Conservation (phyloP, 2,113 vertebrate species). For the Phrynosoma platyrhinos region DNA sequence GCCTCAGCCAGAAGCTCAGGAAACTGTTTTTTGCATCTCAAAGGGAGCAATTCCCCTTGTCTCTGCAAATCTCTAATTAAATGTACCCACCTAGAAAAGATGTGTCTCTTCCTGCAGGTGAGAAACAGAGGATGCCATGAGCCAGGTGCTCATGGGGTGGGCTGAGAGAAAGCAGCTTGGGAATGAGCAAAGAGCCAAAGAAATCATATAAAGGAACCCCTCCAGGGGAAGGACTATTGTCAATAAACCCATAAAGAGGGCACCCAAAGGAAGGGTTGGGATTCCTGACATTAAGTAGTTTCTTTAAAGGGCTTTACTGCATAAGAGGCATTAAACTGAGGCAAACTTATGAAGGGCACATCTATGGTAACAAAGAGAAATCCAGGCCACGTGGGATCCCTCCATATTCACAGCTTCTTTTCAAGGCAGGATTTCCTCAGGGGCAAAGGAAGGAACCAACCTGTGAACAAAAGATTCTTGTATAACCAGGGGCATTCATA, state of each 20-base stretch:
- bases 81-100: conserved; percentile 13
- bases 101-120: conserved; percentile 10
- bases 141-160: not conserved
- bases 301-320: not conserved
- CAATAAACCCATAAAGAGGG: not conserved
- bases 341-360: not conserved
- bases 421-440: not conserved
- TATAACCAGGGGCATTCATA: not conserved
- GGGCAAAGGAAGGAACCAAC: not conserved
- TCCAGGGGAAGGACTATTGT: not conserved
- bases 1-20: not conserved
- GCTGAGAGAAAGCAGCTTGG: not conserved
- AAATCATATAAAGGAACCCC: not conserved
- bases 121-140: not conserved
- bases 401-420: not conserved
- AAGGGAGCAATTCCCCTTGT: not conserved
- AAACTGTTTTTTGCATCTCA: not conserved
- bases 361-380: not conserved
- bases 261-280: not conserved
- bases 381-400: not conserved
- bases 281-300: not conserved
- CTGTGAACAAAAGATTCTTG: not conserved
- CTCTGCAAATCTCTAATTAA: conserved; percentile 29
- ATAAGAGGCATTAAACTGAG: too few species aligned
- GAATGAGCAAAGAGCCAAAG: not conserved